A percentile compares a stretch with the other conserved stretches of the same genome.
Conservation (phyloP, 1,140 invertebrate genomes). For the Zaprionus vittiger region DNA sequence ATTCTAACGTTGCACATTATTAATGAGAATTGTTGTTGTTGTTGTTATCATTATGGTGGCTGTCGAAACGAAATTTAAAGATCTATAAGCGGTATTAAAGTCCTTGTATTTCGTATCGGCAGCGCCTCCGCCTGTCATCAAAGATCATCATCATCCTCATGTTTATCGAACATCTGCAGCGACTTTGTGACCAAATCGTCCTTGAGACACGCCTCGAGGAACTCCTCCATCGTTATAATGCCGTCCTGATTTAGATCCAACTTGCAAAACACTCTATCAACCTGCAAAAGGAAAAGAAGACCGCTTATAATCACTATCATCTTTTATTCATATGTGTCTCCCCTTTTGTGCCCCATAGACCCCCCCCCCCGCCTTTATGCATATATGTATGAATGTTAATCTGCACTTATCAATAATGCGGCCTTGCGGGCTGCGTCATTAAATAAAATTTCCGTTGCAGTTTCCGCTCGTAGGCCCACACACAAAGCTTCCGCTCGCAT, state of each 20-base stretch:
- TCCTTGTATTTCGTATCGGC: conserved; percentile 70
- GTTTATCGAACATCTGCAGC: conserved; percentile 90
- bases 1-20: conserved; percentile 11
- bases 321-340: background rate
- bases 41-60: background rate
- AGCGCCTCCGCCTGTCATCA: conserved; percentile 78
- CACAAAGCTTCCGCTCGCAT: conserved; percentile 29
- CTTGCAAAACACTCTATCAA: conserved; percentile 94
- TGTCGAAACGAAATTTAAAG: conserved; percentile 60
- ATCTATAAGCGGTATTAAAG: conserved; percentile 81
- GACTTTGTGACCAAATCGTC: conserved; percentile 93
- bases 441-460: conserved; percentile 69
- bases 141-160: conserved; percentile 86
- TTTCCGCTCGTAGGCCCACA: conserved; percentile 48
- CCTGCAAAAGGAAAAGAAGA: conserved; percentile 75
- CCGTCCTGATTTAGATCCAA: conserved; percentile 97
- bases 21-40: conserved; percentile 29
- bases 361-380: background rate
- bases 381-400: background rate
- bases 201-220: conserved; percentile 97
- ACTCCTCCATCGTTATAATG: conserved; percentile 98
- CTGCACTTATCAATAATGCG: conserved; percentile 31
- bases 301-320: background rate
- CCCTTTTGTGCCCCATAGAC: background rate
- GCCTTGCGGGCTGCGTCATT: conserved; percentile 51